These are phyloP conservation scores for Microdon myrmicae DNA, from an alignment of 2,888 invertebrate species.

Conservation along the genomic window DNA sequence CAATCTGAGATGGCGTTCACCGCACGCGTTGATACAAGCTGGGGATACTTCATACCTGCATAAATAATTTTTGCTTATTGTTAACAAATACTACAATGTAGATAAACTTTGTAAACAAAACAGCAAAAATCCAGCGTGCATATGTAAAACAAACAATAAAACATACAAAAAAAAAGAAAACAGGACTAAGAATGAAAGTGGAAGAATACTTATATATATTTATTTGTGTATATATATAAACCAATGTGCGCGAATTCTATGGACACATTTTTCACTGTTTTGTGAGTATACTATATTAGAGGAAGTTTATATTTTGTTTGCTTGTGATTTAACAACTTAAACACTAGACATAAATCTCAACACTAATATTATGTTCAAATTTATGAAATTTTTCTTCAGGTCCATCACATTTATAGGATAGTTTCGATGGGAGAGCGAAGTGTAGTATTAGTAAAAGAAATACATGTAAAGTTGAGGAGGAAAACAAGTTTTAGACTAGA, in stretches of 20 bases:
- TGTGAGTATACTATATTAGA: constrained; percentile 15
- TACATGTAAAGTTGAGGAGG: no score
- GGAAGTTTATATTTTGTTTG: constrained; percentile 7
- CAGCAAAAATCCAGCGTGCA: constrained; percentile 33
- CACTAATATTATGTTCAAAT: constrained; percentile 11
- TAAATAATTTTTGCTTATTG: constrained; percentile 26
- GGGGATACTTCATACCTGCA: constrained; percentile 71
- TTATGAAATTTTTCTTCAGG: constrained; percentile 38
- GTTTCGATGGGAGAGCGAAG: neutral
- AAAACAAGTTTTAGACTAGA: no score
- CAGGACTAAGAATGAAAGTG: constrained; percentile 9
- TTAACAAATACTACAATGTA: no score
- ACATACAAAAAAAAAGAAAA: no score
- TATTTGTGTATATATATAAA: constrained; percentile 2
- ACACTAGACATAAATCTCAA: constrained; percentile 23
- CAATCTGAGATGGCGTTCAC: constrained; percentile 75
- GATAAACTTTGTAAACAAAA: constrained; percentile 40
- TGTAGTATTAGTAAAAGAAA: neutral
- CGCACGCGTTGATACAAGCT: constrained; percentile 72
- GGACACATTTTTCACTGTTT: constrained; percentile 38
- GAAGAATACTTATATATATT: constrained; percentile 12
- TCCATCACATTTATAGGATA: constrained; percentile 36
- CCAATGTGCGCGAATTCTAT: constrained; percentile 5
- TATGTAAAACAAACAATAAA: constrained; percentile 12
- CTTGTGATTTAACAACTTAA: constrained; percentile 24